phyloP scores from a whole-genome alignment of 2,888 invertebrate species.

The Pelosia muscerda region DNA sequence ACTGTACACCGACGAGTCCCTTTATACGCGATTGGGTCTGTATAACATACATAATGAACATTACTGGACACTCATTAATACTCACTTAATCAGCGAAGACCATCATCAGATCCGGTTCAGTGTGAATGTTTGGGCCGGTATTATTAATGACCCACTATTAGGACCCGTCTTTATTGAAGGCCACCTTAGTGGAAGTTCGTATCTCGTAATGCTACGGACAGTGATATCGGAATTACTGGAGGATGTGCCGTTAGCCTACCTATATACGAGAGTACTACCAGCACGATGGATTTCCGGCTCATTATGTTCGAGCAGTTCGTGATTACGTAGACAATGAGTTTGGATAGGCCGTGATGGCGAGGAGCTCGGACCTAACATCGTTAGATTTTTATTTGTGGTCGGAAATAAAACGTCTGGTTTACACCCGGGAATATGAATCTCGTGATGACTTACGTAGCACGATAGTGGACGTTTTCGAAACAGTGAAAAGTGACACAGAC shows the following conservation, averaged over 20 bases:
- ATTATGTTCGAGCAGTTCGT: not conserved
- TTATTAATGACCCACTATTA: no score
- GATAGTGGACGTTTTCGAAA: no score
- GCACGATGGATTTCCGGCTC: conserved; percentile 1
- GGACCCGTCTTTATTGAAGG: not conserved
- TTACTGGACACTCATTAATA: conserved; percentile 3
- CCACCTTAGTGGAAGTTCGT: not conserved
- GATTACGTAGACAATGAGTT: not conserved
- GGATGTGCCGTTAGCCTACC: not conserved
- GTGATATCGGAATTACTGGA: not conserved
- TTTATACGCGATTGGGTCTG: no score
- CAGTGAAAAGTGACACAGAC: no score
- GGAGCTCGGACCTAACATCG: conserved; percentile 8
- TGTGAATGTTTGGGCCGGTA: conserved; percentile 2
- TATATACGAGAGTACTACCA: conserved; percentile 3
- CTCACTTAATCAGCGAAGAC: conserved; percentile 1
- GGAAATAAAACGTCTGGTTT: no score
- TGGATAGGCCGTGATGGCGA: conserved; percentile 6
- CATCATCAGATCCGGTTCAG: not conserved
- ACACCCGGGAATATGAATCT: no score
- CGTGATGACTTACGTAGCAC: no score
- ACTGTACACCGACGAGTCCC: not conserved
- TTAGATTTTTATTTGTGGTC: no score
- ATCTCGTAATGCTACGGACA: not conserved
- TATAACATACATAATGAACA: not conserved